Base-by-base conservation (phyloP, 1,140 invertebrate species). In the Zaprionus inermis region DNA sequence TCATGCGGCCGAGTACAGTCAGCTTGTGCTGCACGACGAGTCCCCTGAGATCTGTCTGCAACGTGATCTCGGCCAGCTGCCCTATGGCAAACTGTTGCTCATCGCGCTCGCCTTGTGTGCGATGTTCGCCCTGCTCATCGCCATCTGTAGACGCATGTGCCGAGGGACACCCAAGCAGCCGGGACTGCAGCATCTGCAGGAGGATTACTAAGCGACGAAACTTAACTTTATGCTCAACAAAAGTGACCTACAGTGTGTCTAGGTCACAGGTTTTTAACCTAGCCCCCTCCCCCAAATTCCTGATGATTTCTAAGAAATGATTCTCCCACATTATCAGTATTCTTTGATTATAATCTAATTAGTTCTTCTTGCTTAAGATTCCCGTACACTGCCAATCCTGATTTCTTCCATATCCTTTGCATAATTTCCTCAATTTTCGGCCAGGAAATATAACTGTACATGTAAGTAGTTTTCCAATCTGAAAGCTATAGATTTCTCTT, bases 21-120 rank as follows among this genome's bases (percentile, higher is more conserved):
- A 88, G 58, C 92, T 93, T 20, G 92, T 93, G 34, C 91, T 95
- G 51, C 93, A 94, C 76, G 95, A 96, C 81, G 95, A 96, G 81
- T 94, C 95, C 3, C 93, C 94, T 3, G 94, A 95, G 74, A 92
- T 96, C 14, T 96, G 95, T 81, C 63, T 92, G 59, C 71, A 71
- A 3, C 73, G 74, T 6, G 81, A 92, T 64, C 66, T 86, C 20
- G 92, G 89, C 22, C 91, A 93, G 58, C 82, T 92, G 41, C 91
- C 92, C 14, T 93, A 93, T 57, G 92, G 93, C 54, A 94, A 94
- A 77, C 93, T 94, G 92, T 72, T 93, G 7, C 92, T 94, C 22
- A 92, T 95, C 7, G 93, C 93, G 0, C 76, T 94, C 14, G 94
- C 93, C 1, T 71, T 92, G 11, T 89, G 93, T 32, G 86, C 91